These are phyloP conservation scores for Ceratina australensis DNA, from an alignment of 1,140 invertebrate genomes.

Conservation along the genomic window DNA sequence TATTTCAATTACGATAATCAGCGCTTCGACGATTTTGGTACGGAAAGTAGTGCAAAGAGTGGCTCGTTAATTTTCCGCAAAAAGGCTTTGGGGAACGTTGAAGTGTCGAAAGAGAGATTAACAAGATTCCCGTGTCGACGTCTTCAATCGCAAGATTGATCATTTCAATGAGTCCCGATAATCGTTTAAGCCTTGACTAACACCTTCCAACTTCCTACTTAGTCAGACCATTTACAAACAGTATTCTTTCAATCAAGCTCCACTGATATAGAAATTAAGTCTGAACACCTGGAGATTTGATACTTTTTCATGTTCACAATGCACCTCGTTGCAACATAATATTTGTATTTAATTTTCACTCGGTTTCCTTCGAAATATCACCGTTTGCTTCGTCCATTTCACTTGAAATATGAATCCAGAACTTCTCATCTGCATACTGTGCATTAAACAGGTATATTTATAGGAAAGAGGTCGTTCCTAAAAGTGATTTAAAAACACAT, in stretches of 20 bases:
- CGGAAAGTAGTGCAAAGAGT: not conserved
- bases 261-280: not conserved
- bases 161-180: not conserved
- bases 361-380: not conserved
- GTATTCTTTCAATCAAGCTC: not conserved
- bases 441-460: too few relatives aligned
- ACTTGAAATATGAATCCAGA: not conserved
- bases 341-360: not conserved
- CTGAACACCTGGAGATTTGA: not conserved
- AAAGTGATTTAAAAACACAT: too few relatives aligned
- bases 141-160: not conserved
- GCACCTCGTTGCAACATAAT: not conserved
- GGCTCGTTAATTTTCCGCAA: not conserved
- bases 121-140: not conserved
- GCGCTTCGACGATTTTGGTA: not conserved
- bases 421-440: not conserved
- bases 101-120: not conserved
- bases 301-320: not conserved
- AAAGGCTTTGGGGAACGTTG: not conserved
- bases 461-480: too few relatives aligned
- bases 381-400: not conserved
- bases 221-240: not conserved
- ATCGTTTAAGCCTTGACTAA: not conserved
- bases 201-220: not conserved
- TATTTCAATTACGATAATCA: not conserved